Conservation (phyloP, 2,113 vertebrate species). For the Orcinus orca region DNA sequence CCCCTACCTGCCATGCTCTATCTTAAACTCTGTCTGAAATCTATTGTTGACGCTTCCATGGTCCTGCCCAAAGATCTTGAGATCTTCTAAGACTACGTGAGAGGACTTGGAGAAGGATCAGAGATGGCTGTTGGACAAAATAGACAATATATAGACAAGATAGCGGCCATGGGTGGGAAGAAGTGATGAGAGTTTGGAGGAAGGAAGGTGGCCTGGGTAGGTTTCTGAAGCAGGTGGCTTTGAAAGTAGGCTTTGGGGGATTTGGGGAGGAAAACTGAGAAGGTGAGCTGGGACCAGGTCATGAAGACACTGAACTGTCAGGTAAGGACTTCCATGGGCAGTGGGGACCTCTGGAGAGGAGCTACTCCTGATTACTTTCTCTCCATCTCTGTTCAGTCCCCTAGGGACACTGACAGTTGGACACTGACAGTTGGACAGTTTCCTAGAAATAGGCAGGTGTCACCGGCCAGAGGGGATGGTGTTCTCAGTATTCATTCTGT, state of each 20-base stretch:
- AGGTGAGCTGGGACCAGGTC: background rate
- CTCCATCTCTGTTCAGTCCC: background rate
- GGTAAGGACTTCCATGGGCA: background rate
- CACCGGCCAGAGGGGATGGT: background rate
- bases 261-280: background rate
- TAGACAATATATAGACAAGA: background rate
- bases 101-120: background rate
- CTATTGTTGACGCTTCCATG: background rate
- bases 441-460: slow-evolving; percentile 25
- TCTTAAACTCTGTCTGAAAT: background rate
- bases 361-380: background rate
- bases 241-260: background rate
- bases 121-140: background rate
- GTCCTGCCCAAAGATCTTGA: background rate
- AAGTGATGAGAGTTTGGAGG: background rate
- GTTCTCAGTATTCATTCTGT: background rate
- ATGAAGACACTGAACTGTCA: background rate
- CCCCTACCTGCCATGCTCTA: background rate
- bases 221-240: background rate
- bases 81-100: background rate
- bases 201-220: background rate
- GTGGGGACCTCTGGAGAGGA: background rate
- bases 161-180: background rate
- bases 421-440: background rate
- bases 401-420: background rate